A percentile compares a stretch with the other conserved stretches of the same genome.
These are phyloP conservation scores for Plebejus argus DNA, from an alignment of 2,888 invertebrate species.

Conservation along the genomic window DNA sequence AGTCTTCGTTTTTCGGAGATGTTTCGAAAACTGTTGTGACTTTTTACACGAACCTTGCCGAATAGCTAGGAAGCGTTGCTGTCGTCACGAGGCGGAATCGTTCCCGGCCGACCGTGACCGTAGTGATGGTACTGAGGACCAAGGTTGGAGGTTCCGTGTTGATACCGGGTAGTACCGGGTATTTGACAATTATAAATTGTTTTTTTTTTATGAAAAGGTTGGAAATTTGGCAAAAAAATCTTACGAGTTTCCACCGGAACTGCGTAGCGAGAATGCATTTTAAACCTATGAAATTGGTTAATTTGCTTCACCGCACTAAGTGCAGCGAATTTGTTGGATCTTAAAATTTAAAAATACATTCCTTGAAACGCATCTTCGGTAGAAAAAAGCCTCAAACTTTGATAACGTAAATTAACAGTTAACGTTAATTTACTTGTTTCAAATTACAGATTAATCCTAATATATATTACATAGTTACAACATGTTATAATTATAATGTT, in stretches of 20 bases:
- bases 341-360: too few species aligned
- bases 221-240: neutral
- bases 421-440: too few species aligned
- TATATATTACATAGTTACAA: neutral
- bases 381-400: too few species aligned
- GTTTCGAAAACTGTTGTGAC: neutral
- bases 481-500: neutral
- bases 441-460: too few species aligned
- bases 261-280: too few species aligned
- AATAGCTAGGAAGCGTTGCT: constrained; percentile 55
- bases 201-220: neutral
- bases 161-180: neutral
- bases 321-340: too few species aligned
- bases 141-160: constrained; percentile 19
- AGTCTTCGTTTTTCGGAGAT: neutral
- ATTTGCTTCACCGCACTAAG: too few species aligned
- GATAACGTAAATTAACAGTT: too few species aligned
- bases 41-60: constrained; percentile 24
- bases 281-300: too few species aligned
- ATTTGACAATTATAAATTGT: neutral
- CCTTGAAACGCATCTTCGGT: too few species aligned
- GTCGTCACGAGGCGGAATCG: constrained; percentile 62
- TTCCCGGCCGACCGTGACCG: constrained; percentile 45
- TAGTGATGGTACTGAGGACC: constrained; percentile 38
- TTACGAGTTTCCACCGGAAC: too few species aligned